These are phyloP conservation scores for Timandra comae DNA, from an alignment of 2,888 invertebrate species.

Conservation along the genomic window DNA sequence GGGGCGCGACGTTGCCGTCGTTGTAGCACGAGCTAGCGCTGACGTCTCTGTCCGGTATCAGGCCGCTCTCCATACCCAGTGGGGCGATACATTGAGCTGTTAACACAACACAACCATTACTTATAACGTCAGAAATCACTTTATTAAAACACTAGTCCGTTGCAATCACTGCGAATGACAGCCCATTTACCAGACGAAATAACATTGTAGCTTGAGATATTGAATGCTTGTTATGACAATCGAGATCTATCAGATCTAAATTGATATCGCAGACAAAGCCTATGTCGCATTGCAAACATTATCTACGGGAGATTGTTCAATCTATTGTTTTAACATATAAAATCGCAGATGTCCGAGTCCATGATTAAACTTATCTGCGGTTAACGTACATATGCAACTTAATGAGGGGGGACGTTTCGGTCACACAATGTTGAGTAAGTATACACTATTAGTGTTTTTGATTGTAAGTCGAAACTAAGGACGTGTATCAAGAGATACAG, in stretches of 20 bases:
- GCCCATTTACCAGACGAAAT: conserved; percentile 7
- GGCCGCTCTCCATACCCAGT: conserved; percentile 90
- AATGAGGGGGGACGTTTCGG: no score
- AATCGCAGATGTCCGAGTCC: no score
- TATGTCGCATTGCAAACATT: no score
- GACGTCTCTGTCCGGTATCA: conserved; percentile 87
- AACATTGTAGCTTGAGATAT: conserved; percentile 5
- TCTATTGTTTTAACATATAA: no score
- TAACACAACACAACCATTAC: conserved; percentile 36
- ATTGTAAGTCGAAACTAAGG: no score
- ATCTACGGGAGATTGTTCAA: no score
- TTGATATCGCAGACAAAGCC: no score
- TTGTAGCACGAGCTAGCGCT: conserved; percentile 91
- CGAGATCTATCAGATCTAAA: background rate
- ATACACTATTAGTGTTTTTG: no score
- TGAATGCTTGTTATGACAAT: background rate
- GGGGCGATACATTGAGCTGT: conserved; percentile 88
- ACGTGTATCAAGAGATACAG: no score
- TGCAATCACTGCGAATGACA: conserved; percentile 12
- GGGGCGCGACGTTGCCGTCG: conserved; percentile 89
- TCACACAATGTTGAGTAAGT: no score
- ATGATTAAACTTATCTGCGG: no score
- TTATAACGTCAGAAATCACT: background rate
- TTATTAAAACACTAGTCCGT: conserved; percentile 3
- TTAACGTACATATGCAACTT: no score